Evolutionary conservation across 2,113 vertebrate genomes (phyloP).

Genomic region (Tautogolabrus adspersus): DNA sequence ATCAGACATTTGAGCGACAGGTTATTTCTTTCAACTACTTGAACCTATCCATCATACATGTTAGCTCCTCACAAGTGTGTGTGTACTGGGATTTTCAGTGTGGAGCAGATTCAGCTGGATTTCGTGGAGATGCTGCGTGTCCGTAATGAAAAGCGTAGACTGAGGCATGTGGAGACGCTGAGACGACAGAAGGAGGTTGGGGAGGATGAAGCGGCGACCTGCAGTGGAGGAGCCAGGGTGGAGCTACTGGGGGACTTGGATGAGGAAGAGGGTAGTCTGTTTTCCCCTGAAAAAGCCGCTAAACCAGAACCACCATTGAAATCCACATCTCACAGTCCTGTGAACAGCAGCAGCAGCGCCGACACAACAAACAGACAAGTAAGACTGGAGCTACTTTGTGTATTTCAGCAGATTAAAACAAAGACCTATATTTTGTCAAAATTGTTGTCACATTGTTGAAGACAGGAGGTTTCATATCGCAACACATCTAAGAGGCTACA

Average conservation of each 20-base stretch:
- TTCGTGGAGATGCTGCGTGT: slow-evolving; percentile 79
- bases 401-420: not conserved
- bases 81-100: slow-evolving; percentile 36
- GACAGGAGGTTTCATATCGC: no score
- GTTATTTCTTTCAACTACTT: not conserved
- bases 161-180: slow-evolving; percentile 76
- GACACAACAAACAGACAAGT: slow-evolving; percentile 49
- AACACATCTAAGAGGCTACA: not conserved
- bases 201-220: slow-evolving; percentile 34
- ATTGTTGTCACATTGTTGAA: not conserved
- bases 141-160: slow-evolving; percentile 78
- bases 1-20: not conserved
- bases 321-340: not conserved
- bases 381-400: not conserved
- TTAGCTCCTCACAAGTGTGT: not conserved
- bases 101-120: slow-evolving; percentile 75
- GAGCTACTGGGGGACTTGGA: slow-evolving; percentile 66
- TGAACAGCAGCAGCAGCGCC: not conserved
- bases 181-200: slow-evolving; percentile 70
- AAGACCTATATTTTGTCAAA: not conserved
- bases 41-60: slow-evolving; percentile 17
- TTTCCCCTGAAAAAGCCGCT: not conserved
- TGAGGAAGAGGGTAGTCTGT: slow-evolving; percentile 27
- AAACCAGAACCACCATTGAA: slow-evolving; percentile 24
- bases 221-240: slow-evolving; percentile 21